Base-by-base conservation (phyloP, 2,888 invertebrate genomes). In the Parapristionchus giblindavisi region DNA sequence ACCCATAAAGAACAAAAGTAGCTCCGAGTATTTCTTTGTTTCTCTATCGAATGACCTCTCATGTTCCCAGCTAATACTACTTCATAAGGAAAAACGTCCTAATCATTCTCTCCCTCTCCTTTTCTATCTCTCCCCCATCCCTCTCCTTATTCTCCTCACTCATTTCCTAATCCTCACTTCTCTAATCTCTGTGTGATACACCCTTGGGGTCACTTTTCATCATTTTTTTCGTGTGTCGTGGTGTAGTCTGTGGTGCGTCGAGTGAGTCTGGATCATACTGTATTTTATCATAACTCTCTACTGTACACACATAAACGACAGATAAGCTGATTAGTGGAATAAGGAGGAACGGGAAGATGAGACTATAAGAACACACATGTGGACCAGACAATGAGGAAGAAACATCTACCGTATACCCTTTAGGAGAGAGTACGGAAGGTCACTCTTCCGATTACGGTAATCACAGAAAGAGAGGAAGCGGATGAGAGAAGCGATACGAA, bases 211-310 rank as follows among this genome's bases (percentile, higher is more conserved):
- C 61, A 61, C 27, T 61, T 40, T 40, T 32, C 61, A 40, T 40
- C 38, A 40, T 61, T 61, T 61, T 40, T 34, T 14, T 24, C 29
- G 3, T 27, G 27, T 54, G 11, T 34, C 29, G 17, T 60, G 60
- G 60, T 60, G 34, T 60, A n/a, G n/a, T 34, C 34, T 21, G 27
- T 24, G 21, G 36, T 60, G 38, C 40, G n/a, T 27, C 61, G 61
- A 61, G 40, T 61, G 60, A 34, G 34, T 1, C 2, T 21, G 5
- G 24, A 38, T 40, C n/a, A 4, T 40, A 40, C 24, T 24, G 38
- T 61, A 32, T 27, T 61, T 61, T 61, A 61, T 61, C 61, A 61
- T 32, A 40, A 14, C 61, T 61, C 38, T 38, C 61, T 61, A 61
- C 61, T 38, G 61, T 61, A 61, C 61, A 61, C 61, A 61, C 38